A percentile compares a stretch with the other conserved stretches of the same genome.
phyloP scores from a whole-genome alignment of 1,140 invertebrate genomes.

The Papilio helenus region DNA sequence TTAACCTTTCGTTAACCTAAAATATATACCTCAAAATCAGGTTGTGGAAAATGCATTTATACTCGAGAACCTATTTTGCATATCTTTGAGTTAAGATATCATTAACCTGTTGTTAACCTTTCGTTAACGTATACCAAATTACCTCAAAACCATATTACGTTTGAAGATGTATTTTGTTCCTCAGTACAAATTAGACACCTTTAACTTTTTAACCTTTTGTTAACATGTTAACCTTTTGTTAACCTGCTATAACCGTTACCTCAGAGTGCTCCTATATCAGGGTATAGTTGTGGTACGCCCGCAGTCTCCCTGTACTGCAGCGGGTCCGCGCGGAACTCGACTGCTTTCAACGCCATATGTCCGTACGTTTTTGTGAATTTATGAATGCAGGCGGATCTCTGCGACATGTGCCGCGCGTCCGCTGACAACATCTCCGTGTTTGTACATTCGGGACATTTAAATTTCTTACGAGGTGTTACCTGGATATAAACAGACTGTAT shows the following conservation, averaged over 20 bases:
- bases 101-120: too few species aligned
- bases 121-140: too few species aligned
- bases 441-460: constrained; percentile 97
- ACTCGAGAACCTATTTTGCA: too few species aligned
- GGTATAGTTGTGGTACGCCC: constrained; percentile 87
- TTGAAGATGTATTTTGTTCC: too few species aligned
- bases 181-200: too few species aligned
- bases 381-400: constrained; percentile 96
- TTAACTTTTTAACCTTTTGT: background rate
- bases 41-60: too few species aligned
- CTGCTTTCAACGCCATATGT: constrained; percentile 92
- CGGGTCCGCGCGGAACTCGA: constrained; percentile 97
- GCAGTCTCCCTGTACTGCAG: constrained; percentile 92
- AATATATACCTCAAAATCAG: too few species aligned
- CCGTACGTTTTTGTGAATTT: constrained; percentile 93
- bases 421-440: constrained; percentile 97
- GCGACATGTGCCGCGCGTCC: constrained; percentile 96
- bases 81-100: too few species aligned
- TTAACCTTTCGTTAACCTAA: background rate
- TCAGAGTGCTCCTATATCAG: constrained; percentile 95
- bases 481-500: constrained; percentile 69
- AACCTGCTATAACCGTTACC: constrained; percentile 3
- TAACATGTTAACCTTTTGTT: background rate
- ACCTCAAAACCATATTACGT: too few species aligned
- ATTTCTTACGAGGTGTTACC: constrained; percentile 98